Base-by-base conservation (phyloP, 2,113 vertebrate species). In the Chloroceryle aenea region DNA sequence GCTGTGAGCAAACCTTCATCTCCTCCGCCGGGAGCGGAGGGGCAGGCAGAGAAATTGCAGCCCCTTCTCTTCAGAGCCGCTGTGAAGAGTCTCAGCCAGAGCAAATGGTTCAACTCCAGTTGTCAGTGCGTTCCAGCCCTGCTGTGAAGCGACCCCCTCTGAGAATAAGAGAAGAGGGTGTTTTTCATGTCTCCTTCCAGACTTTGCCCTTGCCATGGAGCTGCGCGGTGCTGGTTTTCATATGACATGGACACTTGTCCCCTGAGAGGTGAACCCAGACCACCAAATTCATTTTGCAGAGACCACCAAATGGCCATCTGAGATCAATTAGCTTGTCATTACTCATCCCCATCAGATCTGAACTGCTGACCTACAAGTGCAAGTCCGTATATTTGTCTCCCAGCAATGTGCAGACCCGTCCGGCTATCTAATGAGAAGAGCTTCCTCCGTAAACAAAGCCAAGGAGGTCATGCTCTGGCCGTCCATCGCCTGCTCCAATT, bases 261-360 rank as follows among this genome's bases (percentile, higher is more conserved):
- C 84, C 30, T 0, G 66, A 75, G 96, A 91, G 2, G 0, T 48
- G 87, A 96, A 81, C 84, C 71, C 40, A 66, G 87, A 89, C 80
- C 91, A 82, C 91, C 93, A 89, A 84, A 92, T 91, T 95, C 69
- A 93, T 95, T 95, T 95, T 78, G 71, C 53, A 48, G 84, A 93
- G 89, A 90, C 93, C 84, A 95, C 91, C 91, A 79, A 96, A 48
- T 0, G 23, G 93, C 94, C 94, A 82, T 91, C 93, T 89, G 95
- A 95, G 93, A 94, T 93, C 94, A 92, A 93, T 95, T 94, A 95
- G 87, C 81, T 94, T 95, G 94, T 95, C 89, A 56, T 95, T 94
- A 91, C 85, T 94, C 93, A 89, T 93, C 71, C 94, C 85, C 81
- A 75, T 89, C 95, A 93, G 89, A 56, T 68, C 53, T 94, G 96